Evolutionary conservation across 2,113 vertebrate genomes (phyloP).

Genomic region (Istiophorus platypterus): DNA sequence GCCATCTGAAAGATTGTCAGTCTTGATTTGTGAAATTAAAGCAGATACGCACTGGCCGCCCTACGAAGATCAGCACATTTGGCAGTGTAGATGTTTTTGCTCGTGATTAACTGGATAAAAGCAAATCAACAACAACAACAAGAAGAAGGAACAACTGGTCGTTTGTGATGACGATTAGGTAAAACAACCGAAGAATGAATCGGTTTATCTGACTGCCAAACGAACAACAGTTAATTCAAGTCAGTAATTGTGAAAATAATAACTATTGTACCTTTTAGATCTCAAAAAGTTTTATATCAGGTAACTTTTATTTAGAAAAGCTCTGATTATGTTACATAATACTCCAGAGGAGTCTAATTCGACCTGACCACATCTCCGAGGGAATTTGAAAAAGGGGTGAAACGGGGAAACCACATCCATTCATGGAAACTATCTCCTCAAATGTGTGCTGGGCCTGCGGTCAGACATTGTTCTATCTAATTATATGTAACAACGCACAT

Average conservation of each 20-base stretch:
- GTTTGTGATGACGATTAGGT: not conserved
- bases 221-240: not conserved
- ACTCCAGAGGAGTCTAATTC: not conserved
- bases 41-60: not conserved
- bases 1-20: not conserved
- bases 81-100: not conserved
- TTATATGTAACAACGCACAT: not conserved
- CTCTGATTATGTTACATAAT: not conserved
- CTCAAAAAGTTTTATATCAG: not conserved
- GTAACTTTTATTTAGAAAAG: not conserved
- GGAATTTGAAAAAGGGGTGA: constrained; percentile 5
- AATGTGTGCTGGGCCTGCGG: constrained; percentile 28
- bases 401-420: constrained; percentile 26
- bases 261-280: not conserved
- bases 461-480: constrained; percentile 1
- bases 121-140: too few species aligned
- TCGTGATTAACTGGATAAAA: not conserved
- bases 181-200: not conserved
- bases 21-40: not conserved
- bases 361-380: not conserved
- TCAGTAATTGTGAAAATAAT: not conserved
- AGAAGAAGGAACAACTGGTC: not conserved
- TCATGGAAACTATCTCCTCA: constrained; percentile 9
- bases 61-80: not conserved
- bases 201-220: not conserved